These are phyloP conservation scores for Pseudoips prasinana DNA, from an alignment of 2,888 invertebrate genomes.

Conservation along the genomic window DNA sequence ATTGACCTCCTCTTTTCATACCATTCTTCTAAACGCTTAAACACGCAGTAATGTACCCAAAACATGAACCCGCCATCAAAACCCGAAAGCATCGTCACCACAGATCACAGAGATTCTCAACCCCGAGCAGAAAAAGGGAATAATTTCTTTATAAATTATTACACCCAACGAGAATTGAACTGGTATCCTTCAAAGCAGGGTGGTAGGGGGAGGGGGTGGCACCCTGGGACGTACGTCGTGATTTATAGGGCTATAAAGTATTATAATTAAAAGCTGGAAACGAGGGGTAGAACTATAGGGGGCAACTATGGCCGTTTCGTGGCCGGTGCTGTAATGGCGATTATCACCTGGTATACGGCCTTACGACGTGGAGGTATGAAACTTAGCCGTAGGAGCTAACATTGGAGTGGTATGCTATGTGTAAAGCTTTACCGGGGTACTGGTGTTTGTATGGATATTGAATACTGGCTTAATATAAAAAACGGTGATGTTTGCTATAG, in stretches of 20 bases:
- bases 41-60: neutral
- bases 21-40: neutral
- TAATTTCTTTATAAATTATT: conserved; percentile 87
- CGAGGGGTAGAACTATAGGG: conserved; percentile 71
- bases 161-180: conserved; percentile 85
- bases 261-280: conserved; percentile 87
- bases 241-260: conserved; percentile 91
- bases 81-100: conserved; percentile 19
- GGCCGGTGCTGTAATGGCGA: conserved; percentile 38
- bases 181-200: conserved; percentile 82
- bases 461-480: too few relatives aligned
- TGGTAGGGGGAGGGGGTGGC: conserved; percentile 41
- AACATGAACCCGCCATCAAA: conserved; percentile 11
- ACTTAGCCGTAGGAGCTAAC: too few relatives aligned
- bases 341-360: conserved; percentile 24
- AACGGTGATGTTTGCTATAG: too few relatives aligned
- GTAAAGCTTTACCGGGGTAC: too few relatives aligned
- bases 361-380: conserved; percentile 5
- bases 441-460: too few relatives aligned
- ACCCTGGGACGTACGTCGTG: conserved; percentile 77
- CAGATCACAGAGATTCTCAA: conserved; percentile 36
- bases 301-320: conserved; percentile 63
- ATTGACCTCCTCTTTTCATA: too few relatives aligned
- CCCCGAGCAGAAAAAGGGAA: conserved; percentile 57
- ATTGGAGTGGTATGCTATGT: too few relatives aligned